These are phyloP conservation scores for Drosophila quadrilineata DNA, from an alignment of 1,140 invertebrate genomes.

Conservation along the genomic window DNA sequence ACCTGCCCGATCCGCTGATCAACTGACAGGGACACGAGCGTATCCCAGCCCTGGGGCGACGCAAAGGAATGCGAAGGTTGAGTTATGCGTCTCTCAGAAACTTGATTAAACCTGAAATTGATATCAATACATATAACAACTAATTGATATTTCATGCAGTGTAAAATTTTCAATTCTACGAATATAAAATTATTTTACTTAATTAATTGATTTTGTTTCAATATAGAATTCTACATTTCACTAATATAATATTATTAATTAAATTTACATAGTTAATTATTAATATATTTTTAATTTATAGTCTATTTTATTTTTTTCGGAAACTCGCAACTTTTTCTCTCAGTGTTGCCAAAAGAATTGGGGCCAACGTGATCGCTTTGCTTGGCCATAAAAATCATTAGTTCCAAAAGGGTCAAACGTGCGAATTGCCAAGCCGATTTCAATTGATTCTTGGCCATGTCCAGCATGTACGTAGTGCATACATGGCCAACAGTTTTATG, in stretches of 20 bases:
- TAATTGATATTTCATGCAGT: too few relatives aligned
- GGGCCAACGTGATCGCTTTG: conserved; percentile 24
- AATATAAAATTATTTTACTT: too few relatives aligned
- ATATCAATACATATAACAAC: background rate
- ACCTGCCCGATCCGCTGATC: conserved; percentile 23
- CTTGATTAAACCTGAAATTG: background rate
- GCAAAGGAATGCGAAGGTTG: conserved; percentile 60
- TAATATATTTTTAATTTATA: background rate
- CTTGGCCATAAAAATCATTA: conserved; percentile 64
- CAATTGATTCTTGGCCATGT: conserved; percentile 21
- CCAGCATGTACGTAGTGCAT: conserved; percentile 1
- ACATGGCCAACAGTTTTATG: conserved; percentile 50
- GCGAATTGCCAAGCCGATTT: conserved; percentile 42
- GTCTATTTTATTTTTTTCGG: background rate
- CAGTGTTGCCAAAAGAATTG: conserved; percentile 59
- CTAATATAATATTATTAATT: background rate
- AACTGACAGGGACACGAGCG: conserved; percentile 34
- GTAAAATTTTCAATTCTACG: too few relatives aligned
- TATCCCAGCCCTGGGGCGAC: conserved; percentile 35
- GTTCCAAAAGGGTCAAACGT: conserved; percentile 67
- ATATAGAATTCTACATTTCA: too few relatives aligned
- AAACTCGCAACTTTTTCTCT: conserved; percentile 24
- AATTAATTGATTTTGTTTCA: background rate
- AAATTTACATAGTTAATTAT: background rate
- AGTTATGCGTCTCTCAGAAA: background rate